Conservation (phyloP, 37 sponge, comb jelly and placozoan species). For the Aplysina aerophoba region DNA sequence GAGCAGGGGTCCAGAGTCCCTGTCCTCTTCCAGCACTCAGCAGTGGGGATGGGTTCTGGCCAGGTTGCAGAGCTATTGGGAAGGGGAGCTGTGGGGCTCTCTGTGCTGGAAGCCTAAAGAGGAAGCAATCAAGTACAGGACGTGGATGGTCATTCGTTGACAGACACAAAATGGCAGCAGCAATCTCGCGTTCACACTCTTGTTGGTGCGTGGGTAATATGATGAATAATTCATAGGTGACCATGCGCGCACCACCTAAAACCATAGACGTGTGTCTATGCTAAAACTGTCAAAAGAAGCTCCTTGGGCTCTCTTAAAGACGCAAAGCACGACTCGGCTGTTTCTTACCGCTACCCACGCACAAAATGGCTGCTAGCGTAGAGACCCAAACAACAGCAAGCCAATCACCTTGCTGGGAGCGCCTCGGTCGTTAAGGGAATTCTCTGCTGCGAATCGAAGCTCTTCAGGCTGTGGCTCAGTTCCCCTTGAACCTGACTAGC, state of each 20-base stretch:
- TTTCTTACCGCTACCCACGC: constrained; percentile 3
- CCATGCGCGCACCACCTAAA: neutral
- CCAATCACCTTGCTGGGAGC: neutral
- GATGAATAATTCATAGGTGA: constrained; percentile 22
- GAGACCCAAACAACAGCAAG: neutral
- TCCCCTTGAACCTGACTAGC: neutral
- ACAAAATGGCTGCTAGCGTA: constrained; percentile 18
- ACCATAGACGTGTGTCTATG: too few relatives aligned
- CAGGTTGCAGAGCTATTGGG: too few relatives aligned
- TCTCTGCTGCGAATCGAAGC: neutral
- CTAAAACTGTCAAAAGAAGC: too few relatives aligned
- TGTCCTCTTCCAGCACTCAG: too few relatives aligned
- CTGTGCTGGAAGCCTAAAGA: too few relatives aligned
- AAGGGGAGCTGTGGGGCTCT: too few relatives aligned
- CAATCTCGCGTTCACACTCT: too few relatives aligned
- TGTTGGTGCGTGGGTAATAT: neutral
- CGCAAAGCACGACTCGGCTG: neutral
- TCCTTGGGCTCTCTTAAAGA: neutral
- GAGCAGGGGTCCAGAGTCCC: too few relatives aligned
- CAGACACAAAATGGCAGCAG: too few relatives aligned
- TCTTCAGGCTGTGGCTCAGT: neutral
- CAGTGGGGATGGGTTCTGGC: too few relatives aligned
- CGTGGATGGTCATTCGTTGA: too few relatives aligned
- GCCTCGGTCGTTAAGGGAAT: neutral
- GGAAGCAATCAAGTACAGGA: too few relatives aligned